Base-by-base conservation (phyloP, 2,113 vertebrate genomes). In the Baryphthengus martii region DNA sequence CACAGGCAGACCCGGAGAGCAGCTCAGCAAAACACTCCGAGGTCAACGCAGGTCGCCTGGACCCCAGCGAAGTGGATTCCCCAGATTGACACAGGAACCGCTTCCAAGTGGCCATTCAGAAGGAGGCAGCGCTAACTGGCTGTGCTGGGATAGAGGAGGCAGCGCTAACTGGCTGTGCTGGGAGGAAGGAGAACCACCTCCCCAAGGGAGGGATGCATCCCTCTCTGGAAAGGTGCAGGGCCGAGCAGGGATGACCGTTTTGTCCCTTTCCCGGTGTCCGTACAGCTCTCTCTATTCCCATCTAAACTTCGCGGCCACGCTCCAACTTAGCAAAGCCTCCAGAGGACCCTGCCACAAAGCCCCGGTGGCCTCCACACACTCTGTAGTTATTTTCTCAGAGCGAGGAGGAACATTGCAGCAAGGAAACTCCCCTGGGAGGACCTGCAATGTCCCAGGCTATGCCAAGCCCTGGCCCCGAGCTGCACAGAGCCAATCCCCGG, bases 51-150 rank as follows among this genome's bases (percentile, higher is more conserved):
- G 95, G 79, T 55, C 58, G 4, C 55, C 53, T 6, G 50, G 49
- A 40, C 37, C 85, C 56, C 52, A 10, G 58, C 0, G 4, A 49
- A 40, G 90, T 7, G 79, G 40, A 72, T 75, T 59, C 58, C 74
- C 47, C 40, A 0, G 2, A 26, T 35, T 21, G 25, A 20, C 85
- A 40, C 0, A 5, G n/a, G 3, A 13, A 76, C 39, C 29, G 17
- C 15, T 88, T 24, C 82, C 93, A 33, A 50, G 40, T 44, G 52
- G 47, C 15, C 1, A 10, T 17, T 70, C 47, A 8, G 33, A 6
- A 42, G 40, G 52, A 86, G 37, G 63, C 77, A 86, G 67, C 1
- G 1, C 49, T 49, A 56, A 49, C 63, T 10, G 39, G 70, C 23
- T 37, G 59, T 9, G 20, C 50, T 66, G 59, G 73, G 55, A 50